Conservation (phyloP, 2,888 invertebrate species). For the Agriopis leucophaearia region DNA sequence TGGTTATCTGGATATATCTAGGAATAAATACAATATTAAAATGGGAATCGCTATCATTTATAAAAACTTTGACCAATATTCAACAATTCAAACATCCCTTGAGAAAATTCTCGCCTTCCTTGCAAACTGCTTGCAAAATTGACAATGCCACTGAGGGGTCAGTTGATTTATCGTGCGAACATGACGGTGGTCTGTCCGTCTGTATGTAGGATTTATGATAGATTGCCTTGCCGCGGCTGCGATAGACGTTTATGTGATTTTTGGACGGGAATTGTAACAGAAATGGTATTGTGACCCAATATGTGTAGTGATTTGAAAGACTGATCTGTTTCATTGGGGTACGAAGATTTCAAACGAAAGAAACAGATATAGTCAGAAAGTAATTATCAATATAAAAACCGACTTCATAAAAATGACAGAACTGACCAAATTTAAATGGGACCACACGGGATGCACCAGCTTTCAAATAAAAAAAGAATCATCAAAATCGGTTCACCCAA, state of each 20-base stretch:
- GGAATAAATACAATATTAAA: background rate
- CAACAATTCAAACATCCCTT: conserved; percentile 23
- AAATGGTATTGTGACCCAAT: conserved; percentile 14
- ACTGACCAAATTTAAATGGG: no score
- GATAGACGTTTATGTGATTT: conserved; percentile 49
- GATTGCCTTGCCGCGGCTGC: conserved; percentile 52
- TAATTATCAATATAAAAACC: no score
- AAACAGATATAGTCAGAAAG: background rate
- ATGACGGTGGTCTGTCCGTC: conserved; percentile 63
- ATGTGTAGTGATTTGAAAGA: conserved; percentile 9
- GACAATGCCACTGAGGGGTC: conserved; percentile 47
- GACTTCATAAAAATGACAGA: no score
- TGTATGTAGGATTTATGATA: conserved; percentile 64
- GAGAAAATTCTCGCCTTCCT: conserved; percentile 32
- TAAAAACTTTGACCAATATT: background rate
- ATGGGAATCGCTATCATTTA: background rate
- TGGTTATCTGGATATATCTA: no score
- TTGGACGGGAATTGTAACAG: conserved; percentile 40
- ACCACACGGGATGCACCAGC: no score
- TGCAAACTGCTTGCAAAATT: conserved; percentile 33
- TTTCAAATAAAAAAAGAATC: no score
- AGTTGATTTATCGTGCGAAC: conserved; percentile 81
- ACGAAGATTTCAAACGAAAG: background rate
- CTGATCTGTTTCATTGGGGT: conserved; percentile 9
- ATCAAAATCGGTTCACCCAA: no score